Base-by-base conservation (phyloP, 1,140 invertebrate genomes). In the Goniozus legneri region DNA sequence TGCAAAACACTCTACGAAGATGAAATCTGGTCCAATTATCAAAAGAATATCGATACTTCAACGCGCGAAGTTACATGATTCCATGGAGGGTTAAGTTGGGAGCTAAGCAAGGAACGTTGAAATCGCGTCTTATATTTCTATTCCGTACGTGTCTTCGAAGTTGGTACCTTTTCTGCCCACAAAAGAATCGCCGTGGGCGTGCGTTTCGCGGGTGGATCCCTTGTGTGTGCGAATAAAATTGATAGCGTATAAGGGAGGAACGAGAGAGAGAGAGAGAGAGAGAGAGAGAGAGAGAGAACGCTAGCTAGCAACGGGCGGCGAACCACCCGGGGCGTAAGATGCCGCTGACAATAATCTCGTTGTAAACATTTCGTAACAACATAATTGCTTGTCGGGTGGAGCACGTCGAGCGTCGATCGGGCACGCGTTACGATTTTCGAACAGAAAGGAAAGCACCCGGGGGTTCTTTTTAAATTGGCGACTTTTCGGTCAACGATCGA, bases 401-500 rank as follows among this genome's bases (percentile, higher is more conserved):
- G 31, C 30, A 52, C n/a, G 54, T 62, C 60, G 42, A 48, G 32
- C 24, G 24, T 27, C 4, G 24, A 27, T 10, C 24, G n/a, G n/a
- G n/a, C n/a, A n/a, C n/a, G n/a, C n/a, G n/a, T n/a, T n/a, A n/a
- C n/a, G n/a, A n/a, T n/a, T n/a, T n/a, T n/a, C n/a, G n/a, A 24
- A 24, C 50, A 60, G 32, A 52, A 54, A 60, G 54, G 57, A 59
- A 63, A 69, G 62, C 60, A 19, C 64, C 70, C 73, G 69, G 54
- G 67, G 67, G 71, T 72, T 73, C 62, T 62, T 73, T 76, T 76
- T 75, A 76, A 76, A 76, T 76, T 76, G 73, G 73, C 72, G 73
- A 76, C 72, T 76, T 75, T 74, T 76, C 70, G 73, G 73, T 75
- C 73, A 74, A 76, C 73, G 71, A 75, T 75, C 72, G 73, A 75